phyloP scores from a whole-genome alignment of 2,888 invertebrate genomes.

The Mythimna impura region DNA sequence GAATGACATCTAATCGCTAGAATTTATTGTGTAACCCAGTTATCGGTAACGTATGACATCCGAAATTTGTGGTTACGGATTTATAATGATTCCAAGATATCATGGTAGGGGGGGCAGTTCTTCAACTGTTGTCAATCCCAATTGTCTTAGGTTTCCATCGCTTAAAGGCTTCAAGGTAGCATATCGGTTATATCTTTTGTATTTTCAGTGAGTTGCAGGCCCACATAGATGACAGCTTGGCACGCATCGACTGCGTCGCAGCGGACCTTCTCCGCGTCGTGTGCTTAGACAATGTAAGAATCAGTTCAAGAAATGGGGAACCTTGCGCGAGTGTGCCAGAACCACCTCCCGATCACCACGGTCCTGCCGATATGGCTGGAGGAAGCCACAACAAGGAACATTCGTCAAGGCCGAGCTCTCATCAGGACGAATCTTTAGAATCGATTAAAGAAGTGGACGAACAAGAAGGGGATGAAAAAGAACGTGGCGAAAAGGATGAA shows the following conservation, averaged over 20 bases:
- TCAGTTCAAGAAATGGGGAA: slow-evolving; percentile 72
- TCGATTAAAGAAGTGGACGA: slow-evolving; percentile 80
- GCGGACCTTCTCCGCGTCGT: slow-evolving; percentile 78
- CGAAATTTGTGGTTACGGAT: too few relatives aligned
- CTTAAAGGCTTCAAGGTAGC: not conserved
- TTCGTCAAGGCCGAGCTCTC: not conserved
- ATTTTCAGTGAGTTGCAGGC: slow-evolving; percentile 69
- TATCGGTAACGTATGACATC: too few relatives aligned
- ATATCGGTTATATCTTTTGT: not conserved
- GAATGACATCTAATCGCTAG: not conserved
- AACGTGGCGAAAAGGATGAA: slow-evolving; percentile 76
- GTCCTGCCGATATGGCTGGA: not conserved
- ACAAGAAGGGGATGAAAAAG: slow-evolving; percentile 69
- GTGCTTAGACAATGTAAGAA: slow-evolving; percentile 78
- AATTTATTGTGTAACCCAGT: not conserved
- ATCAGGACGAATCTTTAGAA: slow-evolving; percentile 65
- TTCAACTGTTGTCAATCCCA: not conserved
- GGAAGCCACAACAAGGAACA: not conserved
- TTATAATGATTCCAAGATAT: too few relatives aligned
- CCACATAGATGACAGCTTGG: slow-evolving; percentile 71
- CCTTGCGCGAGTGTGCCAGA: slow-evolving; percentile 45
- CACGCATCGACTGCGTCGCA: slow-evolving; percentile 75
- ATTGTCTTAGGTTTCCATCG: not conserved
- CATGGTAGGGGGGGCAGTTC: not conserved
- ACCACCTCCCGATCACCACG: slow-evolving; percentile 26